Evolutionary conservation across 2,113 vertebrate genomes (phyloP), one percentile per base, ranked within the genome.

Genomic region (Ictidomys tridecemlineatus): DNA sequence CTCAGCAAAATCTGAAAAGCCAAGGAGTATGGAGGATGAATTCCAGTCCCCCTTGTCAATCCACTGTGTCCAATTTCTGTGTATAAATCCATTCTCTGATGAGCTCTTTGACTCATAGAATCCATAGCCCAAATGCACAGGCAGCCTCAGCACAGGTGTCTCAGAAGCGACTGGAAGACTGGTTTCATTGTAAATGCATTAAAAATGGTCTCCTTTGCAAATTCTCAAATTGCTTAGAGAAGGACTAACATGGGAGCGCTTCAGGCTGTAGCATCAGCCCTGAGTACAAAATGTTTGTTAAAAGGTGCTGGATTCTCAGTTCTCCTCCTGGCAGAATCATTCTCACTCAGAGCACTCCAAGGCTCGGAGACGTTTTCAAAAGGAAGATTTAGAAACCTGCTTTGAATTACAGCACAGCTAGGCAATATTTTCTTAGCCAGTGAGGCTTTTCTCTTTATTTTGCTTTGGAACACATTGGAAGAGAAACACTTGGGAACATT

Each of bases 381-480:
- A 91, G 51, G 85, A 93, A 95, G 73, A 67, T 94, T 94, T 92
- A 85, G 76, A 97, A 97, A 96, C 90, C 97, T 98, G 97, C 67
- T 97, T 96, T 97, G 87, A 97, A 97, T 97, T 97, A 98, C 7
- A 89, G 90, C 90, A 56, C 39, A 58, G 61, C 86, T 1, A 95
- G 90, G 87, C 95, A 82, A 80, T 95, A 89, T 87, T 70, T 95
- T 87, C 92, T 97, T 92, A 96, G 84, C 97, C 92, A 93, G 94
- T 80, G 90, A 80, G 56, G 30, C 77, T 94, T 93, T 95, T 95
- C 63, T 94, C 82, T 82, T 95, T 94, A 97, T 91, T 95, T 53
- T 53, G 34, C 83, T 95, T 93, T 73, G 26, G 93, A 97, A 93
- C 91, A 97, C 79, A 39, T 14, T 94, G 91, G 89, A 91, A 91